Conservation (phyloP, 1,140 invertebrate genomes). For the Manduca sexta region DNA sequence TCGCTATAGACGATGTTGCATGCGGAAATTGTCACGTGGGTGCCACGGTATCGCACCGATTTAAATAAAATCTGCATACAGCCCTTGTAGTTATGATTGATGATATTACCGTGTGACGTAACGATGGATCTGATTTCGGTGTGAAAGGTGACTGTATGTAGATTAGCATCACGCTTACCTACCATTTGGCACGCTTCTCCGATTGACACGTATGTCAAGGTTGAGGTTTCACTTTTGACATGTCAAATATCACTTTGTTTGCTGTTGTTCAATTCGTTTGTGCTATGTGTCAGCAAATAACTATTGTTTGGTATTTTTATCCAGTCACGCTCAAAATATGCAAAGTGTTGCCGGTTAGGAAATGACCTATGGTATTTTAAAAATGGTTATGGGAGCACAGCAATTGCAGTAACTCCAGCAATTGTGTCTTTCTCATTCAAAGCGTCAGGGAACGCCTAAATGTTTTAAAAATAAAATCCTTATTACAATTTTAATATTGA, state of each 20-base stretch:
- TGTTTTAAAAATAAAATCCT: no score
- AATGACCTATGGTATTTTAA: neutral
- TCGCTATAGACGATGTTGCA: constrained; percentile 16
- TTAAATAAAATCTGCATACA: constrained; percentile 52
- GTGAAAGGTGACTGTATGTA: constrained; percentile 64
- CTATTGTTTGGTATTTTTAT: constrained; percentile 39
- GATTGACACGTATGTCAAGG: constrained; percentile 56
- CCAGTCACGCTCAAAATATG: constrained; percentile 30
- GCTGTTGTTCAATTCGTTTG: constrained; percentile 24
- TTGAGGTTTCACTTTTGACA: constrained; percentile 45
- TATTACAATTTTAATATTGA: no score
- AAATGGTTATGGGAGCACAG: neutral
- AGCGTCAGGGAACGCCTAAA: no score
- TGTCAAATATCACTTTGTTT: constrained; percentile 44
- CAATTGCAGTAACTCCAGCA: no score
- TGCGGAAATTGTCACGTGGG: constrained; percentile 28
- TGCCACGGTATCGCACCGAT: constrained; percentile 30
- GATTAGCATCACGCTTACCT: constrained; percentile 47
- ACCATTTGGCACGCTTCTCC: constrained; percentile 41
- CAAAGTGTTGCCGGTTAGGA: neutral
- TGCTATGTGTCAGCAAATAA: constrained; percentile 36
- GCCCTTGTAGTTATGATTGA: constrained; percentile 42
- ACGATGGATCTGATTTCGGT: constrained; percentile 39
- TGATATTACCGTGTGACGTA: constrained; percentile 43
- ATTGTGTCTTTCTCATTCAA: no score